These are phyloP conservation scores for Hypselothyrea guttata DNA, from an alignment of 2,888 invertebrate genomes.

Conservation along the genomic window DNA sequence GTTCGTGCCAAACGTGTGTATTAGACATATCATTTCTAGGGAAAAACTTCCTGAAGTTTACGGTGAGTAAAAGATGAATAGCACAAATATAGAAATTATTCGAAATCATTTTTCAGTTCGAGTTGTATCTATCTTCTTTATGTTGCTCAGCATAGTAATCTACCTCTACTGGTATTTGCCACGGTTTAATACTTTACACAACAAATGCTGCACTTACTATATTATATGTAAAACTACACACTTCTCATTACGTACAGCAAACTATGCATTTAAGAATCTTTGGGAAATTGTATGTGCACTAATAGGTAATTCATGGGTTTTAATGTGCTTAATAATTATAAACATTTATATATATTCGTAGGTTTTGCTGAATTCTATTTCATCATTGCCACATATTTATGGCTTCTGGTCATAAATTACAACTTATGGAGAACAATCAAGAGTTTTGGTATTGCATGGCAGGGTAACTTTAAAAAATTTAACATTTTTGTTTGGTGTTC, in stretches of 20 bases:
- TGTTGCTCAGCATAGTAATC: background rate
- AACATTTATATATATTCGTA: background rate
- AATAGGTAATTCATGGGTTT: background rate
- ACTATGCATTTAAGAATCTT: background rate
- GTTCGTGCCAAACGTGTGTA: too few species aligned
- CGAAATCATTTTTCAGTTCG: background rate
- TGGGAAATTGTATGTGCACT: background rate
- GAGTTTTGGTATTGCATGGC: background rate
- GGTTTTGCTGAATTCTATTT: background rate
- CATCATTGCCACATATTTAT: constrained; percentile 4
- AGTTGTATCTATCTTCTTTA: constrained; percentile 5
- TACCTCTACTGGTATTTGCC: constrained; percentile 12
- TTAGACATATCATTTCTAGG: too few species aligned
- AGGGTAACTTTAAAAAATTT: background rate
- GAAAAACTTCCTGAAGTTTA: too few species aligned
- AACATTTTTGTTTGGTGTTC: constrained; percentile 5
- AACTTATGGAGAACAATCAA: constrained; percentile 13
- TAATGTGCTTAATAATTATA: background rate
- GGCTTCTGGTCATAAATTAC: constrained; percentile 14
- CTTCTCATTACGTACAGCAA: constrained; percentile 4
- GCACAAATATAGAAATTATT: background rate
- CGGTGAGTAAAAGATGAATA: too few species aligned
- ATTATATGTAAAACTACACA: constrained; percentile 10
- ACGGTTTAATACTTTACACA: background rate
- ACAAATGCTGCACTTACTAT: constrained; percentile 13